Percentiles rank a stretch among this genome's conserved stretches.
Conservation (phyloP, 2,797 vertebrate species). For the Catharus ustulatus region DNA sequence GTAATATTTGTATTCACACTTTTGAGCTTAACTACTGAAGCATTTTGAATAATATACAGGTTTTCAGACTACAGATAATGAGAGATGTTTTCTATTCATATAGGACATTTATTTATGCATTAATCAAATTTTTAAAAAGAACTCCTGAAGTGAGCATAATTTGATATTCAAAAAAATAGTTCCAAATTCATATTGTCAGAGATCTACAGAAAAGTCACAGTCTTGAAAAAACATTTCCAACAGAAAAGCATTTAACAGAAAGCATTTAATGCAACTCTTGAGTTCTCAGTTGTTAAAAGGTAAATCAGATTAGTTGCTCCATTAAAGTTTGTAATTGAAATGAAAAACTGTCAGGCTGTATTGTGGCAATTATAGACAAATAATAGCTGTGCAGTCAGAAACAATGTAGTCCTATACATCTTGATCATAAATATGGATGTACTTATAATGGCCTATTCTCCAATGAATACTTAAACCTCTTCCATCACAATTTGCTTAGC, state of each 20-base stretch:
- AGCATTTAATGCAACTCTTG: neutral
- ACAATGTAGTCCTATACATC: neutral
- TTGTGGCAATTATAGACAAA: constrained; percentile 26
- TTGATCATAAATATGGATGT: constrained; percentile 52
- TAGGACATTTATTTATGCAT: neutral
- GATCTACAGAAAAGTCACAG: neutral
- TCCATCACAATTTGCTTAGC: constrained; percentile 15
- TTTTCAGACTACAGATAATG: neutral
- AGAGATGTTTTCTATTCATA: neutral
- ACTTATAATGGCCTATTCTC: constrained; percentile 26
- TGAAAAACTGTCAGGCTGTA: neutral
- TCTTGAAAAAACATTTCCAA: neutral
- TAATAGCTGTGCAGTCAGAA: neutral
- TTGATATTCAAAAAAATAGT: neutral
- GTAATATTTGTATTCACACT: neutral
- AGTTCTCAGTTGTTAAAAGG: neutral
- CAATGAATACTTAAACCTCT: constrained; percentile 16
- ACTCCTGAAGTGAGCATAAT: neutral
- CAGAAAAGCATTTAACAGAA: neutral
- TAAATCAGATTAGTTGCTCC: constrained; percentile 18
- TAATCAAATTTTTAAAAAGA: neutral
- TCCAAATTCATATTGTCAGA: neutral
- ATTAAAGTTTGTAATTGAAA: neutral
- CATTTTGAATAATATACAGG: neutral
- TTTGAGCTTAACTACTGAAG: neutral